Percentiles rank a stretch among this genome's conserved stretches.
Evolutionary conservation across 2,113 vertebrate species (phyloP).

Genomic region (Megatriorchis doriae): DNA sequence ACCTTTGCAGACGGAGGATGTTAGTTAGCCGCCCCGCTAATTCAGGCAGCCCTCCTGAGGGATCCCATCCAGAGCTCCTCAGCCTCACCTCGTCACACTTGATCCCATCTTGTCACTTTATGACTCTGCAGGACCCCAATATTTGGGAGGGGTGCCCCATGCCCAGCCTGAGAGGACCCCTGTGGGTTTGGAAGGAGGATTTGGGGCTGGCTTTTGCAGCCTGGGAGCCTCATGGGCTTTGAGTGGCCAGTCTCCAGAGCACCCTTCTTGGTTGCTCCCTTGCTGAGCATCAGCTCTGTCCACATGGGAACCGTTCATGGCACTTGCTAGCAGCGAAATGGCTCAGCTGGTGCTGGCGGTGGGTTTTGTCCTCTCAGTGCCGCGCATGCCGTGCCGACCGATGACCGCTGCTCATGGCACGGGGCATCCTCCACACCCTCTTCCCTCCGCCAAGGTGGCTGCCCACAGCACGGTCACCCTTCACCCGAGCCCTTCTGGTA

Average conservation of each 20-base stretch:
- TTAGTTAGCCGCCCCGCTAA: background rate
- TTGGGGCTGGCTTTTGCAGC: background rate
- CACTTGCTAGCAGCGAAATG: background rate
- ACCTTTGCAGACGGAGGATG: background rate
- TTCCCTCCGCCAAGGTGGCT: background rate
- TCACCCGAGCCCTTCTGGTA: background rate
- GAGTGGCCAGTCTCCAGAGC: background rate
- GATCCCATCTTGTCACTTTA: background rate
- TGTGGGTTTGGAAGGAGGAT: background rate
- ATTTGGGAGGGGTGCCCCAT: background rate
- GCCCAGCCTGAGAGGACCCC: background rate
- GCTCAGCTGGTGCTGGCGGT: background rate
- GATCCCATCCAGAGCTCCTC: background rate
- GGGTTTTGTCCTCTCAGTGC: background rate
- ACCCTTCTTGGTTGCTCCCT: background rate
- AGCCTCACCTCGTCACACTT: background rate
- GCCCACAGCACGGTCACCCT: background rate
- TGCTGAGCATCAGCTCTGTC: background rate
- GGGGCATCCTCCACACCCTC: background rate
- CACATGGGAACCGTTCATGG: background rate
- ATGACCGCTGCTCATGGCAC: accelerated
- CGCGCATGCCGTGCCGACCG: accelerated
- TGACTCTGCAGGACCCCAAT: background rate
- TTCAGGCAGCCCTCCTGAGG: background rate
- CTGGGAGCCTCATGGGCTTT: background rate